Evolutionary conservation across 2,797 vertebrate species (phyloP).

Genomic region (Staurois parvus): DNA sequence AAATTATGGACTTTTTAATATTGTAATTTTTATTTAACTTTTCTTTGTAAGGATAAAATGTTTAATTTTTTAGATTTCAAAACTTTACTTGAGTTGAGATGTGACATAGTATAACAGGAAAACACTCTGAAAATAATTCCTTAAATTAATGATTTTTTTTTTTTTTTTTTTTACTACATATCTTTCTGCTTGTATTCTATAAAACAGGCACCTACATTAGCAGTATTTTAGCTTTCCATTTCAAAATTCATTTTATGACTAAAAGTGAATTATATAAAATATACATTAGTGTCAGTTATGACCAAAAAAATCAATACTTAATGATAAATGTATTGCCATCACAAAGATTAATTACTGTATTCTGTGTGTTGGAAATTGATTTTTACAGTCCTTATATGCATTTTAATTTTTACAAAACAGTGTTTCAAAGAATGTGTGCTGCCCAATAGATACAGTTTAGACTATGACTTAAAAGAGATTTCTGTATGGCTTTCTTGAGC

Average conservation of each 20-base stretch:
- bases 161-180: not conserved
- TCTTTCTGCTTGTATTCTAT: not conserved
- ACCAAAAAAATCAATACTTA: conserved; percentile 5
- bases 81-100: not conserved
- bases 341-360: conserved; percentile 31
- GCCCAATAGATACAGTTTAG: not conserved
- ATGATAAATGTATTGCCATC: conserved; percentile 1
- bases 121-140: not conserved
- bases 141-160: not conserved
- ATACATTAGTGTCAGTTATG: not conserved
- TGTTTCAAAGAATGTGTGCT: not conserved
- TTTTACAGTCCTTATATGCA: conserved; percentile 11
- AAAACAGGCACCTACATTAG: not conserved
- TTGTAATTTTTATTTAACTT: too few species aligned
- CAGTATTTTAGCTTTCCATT: not conserved
- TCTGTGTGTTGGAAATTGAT: conserved; percentile 8
- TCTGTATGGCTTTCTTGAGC: not conserved
- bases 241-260: not conserved
- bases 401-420: conserved; percentile 17
- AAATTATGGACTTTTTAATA: not conserved
- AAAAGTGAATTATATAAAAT: conserved; percentile 3
- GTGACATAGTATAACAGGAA: not conserved
- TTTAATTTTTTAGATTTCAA: not conserved
- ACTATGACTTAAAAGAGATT: not conserved
- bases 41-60: not conserved